Percentiles rank a stretch among this genome's conserved stretches.
Conservation (phyloP, 2,113 vertebrate species). For the Brachypodius melanocephalos region DNA sequence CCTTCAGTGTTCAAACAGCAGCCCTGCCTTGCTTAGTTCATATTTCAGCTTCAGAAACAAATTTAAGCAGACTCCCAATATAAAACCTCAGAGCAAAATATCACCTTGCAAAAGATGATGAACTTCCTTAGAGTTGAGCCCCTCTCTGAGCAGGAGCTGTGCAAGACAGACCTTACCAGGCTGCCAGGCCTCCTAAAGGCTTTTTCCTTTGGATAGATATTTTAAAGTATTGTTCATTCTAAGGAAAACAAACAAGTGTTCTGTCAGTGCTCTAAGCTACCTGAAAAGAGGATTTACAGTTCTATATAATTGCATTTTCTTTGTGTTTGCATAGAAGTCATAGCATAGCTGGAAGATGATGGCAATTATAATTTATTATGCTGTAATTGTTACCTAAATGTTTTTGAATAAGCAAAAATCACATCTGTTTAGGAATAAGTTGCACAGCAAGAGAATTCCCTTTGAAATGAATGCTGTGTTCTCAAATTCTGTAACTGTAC, state of each 20-base stretch:
- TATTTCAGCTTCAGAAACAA: background rate
- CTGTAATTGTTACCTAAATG: slow-evolving; percentile 87
- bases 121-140: background rate
- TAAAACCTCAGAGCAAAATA: background rate
- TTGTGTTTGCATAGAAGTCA: slow-evolving; percentile 74
- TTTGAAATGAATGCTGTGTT: slow-evolving; percentile 76
- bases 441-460: slow-evolving; percentile 80
- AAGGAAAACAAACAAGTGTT: slow-evolving; percentile 48
- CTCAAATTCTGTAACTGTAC: slow-evolving; percentile 77
- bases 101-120: background rate
- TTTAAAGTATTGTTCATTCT: slow-evolving; percentile 29
- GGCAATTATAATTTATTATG: slow-evolving; percentile 84
- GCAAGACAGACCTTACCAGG: background rate
- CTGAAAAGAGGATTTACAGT: slow-evolving; percentile 67
- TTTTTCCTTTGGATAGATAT: background rate
- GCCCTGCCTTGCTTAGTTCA: background rate
- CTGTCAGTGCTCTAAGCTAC: slow-evolving; percentile 52
- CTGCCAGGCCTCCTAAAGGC: background rate
- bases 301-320: slow-evolving; percentile 73
- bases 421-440: slow-evolving; percentile 83
- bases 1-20: background rate
- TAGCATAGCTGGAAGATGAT: slow-evolving; percentile 74
- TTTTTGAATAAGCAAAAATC: slow-evolving; percentile 86
- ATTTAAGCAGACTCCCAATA: background rate
- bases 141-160: background rate